Conservation (phyloP, 2,113 vertebrate species). For the Rafetus swinhoei region DNA sequence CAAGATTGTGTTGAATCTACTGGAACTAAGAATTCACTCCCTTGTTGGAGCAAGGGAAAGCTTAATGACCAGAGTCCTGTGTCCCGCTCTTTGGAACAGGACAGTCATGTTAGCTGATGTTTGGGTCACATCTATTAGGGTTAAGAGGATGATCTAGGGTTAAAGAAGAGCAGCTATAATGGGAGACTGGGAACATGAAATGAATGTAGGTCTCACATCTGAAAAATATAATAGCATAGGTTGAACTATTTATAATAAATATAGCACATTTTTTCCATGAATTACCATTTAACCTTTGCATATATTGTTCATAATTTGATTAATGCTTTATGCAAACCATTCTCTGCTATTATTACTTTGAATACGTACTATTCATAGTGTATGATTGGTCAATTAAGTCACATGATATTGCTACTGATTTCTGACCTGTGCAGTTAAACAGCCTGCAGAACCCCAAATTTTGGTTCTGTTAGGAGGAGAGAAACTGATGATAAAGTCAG, state of each 20-base stretch:
- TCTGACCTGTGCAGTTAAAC: not conserved
- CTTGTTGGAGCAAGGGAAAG: not conserved
- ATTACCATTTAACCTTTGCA: not conserved
- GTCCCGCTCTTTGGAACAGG: not conserved
- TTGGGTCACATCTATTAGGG: not conserved
- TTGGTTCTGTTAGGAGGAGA: not conserved
- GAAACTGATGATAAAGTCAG: not conserved
- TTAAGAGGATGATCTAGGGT: not conserved
- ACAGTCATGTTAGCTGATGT: rapidly evolving
- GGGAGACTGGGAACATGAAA: not conserved
- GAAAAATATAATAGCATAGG: not conserved
- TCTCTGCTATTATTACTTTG: not conserved
- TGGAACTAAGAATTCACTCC: not conserved
- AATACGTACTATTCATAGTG: not conserved
- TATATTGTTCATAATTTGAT: not conserved
- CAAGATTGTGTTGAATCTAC: not conserved
- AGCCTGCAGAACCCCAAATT: not conserved
- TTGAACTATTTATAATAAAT: not conserved
- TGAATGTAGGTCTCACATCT: no score
- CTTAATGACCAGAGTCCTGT: not conserved
- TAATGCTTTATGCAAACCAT: not conserved
- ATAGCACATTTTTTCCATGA: not conserved
- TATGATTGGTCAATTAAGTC: not conserved
- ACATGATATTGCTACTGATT: not conserved
- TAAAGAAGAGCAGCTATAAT: not conserved